Evolutionary conservation across 2,888 invertebrate genomes (phyloP).

Genomic region (Drosophila quinaria): DNA sequence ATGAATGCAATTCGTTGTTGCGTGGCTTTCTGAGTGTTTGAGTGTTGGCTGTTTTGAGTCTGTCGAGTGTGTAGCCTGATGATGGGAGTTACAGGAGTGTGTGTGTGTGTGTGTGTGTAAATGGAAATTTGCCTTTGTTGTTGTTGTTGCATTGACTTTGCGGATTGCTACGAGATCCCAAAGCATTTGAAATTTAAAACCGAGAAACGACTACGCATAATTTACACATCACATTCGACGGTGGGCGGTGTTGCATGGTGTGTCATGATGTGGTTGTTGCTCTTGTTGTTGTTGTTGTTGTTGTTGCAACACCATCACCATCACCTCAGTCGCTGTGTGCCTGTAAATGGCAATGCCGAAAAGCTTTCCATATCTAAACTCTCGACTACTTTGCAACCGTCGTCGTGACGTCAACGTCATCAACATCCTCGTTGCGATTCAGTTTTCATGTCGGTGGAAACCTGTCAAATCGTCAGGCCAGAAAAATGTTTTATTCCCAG

Average conservation of each 20-base stretch:
- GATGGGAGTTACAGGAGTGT: background rate
- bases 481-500: background rate
- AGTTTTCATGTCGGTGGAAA: slow-evolving; percentile 7
- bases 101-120: slow-evolving; percentile 5
- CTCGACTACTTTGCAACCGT: slow-evolving; percentile 8
- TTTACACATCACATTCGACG: slow-evolving; percentile 18
- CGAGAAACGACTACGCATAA: slow-evolving; percentile 32
- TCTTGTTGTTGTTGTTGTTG: background rate
- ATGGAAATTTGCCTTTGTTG: slow-evolving; percentile 8
- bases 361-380: slow-evolving; percentile 3
- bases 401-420: slow-evolving; percentile 12
- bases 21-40: slow-evolving; percentile 36
- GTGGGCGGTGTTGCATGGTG: slow-evolving; percentile 1
- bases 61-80: slow-evolving; percentile 11
- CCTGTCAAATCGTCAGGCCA: slow-evolving; percentile 20
- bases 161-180: background rate
- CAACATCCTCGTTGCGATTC: slow-evolving; percentile 9
- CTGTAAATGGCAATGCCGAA: background rate
- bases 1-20: slow-evolving; percentile 71
- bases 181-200: slow-evolving; percentile 38
- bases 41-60: slow-evolving; percentile 14
- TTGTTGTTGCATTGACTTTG: slow-evolving; percentile 12
- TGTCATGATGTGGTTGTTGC: background rate
- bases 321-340: background rate
- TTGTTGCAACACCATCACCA: slow-evolving; percentile 4